phyloP scores from a whole-genome alignment of 2,113 vertebrate species.

The Hypanus sabinus region DNA sequence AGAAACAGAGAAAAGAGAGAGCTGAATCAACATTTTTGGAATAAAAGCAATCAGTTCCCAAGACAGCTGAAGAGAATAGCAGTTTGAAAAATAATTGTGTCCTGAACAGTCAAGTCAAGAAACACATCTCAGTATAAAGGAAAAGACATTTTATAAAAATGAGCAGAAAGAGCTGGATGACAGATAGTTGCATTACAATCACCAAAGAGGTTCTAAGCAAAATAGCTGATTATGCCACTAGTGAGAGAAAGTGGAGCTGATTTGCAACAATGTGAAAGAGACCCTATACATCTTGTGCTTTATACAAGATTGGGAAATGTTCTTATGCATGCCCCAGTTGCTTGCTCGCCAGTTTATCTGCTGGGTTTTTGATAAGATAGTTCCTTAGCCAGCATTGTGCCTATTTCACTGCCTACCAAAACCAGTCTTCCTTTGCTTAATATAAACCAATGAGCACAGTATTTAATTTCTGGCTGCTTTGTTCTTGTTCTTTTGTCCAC shows the following conservation, averaged over 20 bases:
- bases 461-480: not conserved
- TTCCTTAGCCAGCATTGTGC: not conserved
- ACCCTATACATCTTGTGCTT: not conserved
- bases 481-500: not conserved
- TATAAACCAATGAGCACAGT: not conserved
- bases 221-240: not conserved
- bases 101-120: not conserved
- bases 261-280: not conserved
- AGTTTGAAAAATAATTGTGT: slow-evolving; percentile 21
- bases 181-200: not conserved
- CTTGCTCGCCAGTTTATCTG: not conserved
- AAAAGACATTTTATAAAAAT: not conserved
- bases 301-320: not conserved
- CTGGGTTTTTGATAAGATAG: not conserved
- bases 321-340: not conserved
- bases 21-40: not conserved
- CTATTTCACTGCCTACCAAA: not conserved
- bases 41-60: not conserved
- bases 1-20: not conserved
- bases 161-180: not conserved
- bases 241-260: not conserved
- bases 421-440: not conserved
- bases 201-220: not conserved
- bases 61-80: slow-evolving; percentile 17
- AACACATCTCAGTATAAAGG: not conserved